Conservation (phyloP, 2,113 vertebrate genomes). For the Hiodon alosoides region DNA sequence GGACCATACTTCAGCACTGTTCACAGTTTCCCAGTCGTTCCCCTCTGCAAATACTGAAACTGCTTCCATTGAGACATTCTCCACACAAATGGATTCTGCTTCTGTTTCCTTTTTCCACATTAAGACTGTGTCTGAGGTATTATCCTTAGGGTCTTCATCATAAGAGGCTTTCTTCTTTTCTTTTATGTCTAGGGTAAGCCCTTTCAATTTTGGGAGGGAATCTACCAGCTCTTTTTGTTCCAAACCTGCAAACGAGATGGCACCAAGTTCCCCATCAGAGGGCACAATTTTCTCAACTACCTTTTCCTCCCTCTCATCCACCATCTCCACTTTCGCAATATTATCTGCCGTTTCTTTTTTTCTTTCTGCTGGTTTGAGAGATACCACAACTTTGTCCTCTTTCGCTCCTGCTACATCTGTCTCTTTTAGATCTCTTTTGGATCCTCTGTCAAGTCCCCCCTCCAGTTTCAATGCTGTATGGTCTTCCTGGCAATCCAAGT, state of each 20-base stretch:
- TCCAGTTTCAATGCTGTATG: not conserved
- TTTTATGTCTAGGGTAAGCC: constrained; percentile 13
- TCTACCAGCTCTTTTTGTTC: not conserved
- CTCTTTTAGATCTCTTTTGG: not conserved
- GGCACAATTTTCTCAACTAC: constrained; percentile 2
- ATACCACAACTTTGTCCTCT: not conserved
- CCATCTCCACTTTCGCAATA: not conserved
- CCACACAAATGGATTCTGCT: constrained; percentile 6
- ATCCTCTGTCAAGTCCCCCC: not conserved
- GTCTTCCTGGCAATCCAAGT: not conserved
- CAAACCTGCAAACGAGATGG: not conserved
- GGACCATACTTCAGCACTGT: not conserved
- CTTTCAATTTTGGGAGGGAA: not conserved
- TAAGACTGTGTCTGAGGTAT: not conserved
- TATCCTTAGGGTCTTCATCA: not conserved
- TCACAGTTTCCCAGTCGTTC: constrained; percentile 3
- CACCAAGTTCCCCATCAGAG: not conserved
- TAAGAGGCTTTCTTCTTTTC: not conserved
- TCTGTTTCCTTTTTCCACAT: not conserved
- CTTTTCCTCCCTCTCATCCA: constrained; percentile 20
- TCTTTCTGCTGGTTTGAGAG: not conserved
- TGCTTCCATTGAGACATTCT: not conserved
- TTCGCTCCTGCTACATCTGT: constrained; percentile 1
- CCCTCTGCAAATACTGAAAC: not conserved
- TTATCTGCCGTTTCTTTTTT: not conserved